A percentile compares a stretch with the other conserved stretches of the same genome.
Evolutionary conservation across 2,113 vertebrate genomes (phyloP).

Genomic region (Apus apus): DNA sequence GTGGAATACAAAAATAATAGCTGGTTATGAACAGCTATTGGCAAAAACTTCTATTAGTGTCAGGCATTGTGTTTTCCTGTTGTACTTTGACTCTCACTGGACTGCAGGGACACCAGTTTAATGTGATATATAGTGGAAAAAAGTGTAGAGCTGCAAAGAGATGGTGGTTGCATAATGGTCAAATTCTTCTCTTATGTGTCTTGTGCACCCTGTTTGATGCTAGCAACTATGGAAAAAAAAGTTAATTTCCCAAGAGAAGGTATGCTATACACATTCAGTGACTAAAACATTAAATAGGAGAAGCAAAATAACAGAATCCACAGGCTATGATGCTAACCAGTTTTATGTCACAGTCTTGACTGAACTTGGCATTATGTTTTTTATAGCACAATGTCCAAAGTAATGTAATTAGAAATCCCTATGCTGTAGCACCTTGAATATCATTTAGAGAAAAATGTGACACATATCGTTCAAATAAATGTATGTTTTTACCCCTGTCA

Average conservation of each 20-base stretch:
- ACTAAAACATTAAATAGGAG: slow-evolving; percentile 4
- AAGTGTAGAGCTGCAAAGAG: neutral
- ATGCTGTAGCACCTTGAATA: neutral
- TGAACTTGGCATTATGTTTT: neutral
- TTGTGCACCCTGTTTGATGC: neutral
- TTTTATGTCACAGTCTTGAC: neutral
- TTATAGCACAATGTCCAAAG: neutral
- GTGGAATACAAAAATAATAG: neutral
- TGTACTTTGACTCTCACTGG: neutral
- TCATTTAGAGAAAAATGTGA: neutral
- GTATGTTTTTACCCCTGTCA: neutral
- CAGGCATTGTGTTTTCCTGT: slow-evolving; percentile 39
- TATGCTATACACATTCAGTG: neutral
- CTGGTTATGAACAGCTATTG: neutral
- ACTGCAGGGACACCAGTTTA: slow-evolving; percentile 12
- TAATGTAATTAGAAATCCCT: neutral
- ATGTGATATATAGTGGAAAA: slow-evolving; percentile 18
- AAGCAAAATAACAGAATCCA: neutral
- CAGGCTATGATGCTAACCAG: neutral
- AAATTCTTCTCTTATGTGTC: slow-evolving; percentile 33
- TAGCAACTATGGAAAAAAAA: slow-evolving; percentile 21
- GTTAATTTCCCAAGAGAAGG: slow-evolving; percentile 31
- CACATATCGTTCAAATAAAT: neutral
- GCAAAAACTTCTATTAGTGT: slow-evolving; percentile 33
- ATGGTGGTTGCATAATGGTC: neutral